phyloP scores from a whole-genome alignment of 2,797 vertebrate genomes.

The Menidia menidia region DNA sequence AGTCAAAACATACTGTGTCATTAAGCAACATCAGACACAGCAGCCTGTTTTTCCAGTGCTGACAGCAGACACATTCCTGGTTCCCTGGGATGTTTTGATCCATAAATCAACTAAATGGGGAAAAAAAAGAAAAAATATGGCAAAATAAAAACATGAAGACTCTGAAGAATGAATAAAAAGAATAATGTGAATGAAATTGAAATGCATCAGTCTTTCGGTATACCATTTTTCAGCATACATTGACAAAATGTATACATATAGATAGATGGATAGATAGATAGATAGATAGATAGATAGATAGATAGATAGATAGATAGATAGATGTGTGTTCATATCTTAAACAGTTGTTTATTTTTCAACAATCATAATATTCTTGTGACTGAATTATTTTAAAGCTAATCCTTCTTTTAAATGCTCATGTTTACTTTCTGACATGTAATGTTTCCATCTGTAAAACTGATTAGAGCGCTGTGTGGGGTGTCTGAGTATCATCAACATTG shows the following conservation, averaged over 20 bases:
- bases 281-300: too few species aligned
- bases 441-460: constrained; percentile 44
- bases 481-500: constrained; percentile 47
- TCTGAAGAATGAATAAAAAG: constrained; percentile 39
- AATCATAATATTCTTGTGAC: constrained; percentile 6
- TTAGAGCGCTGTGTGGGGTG: constrained; percentile 19
- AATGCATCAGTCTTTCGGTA: constrained; percentile 23
- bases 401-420: constrained; percentile 6
- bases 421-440: constrained; percentile 20
- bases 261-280: too few species aligned
- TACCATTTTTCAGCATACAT: neutral
- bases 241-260: neutral
- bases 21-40: constrained; percentile 55
- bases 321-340: neutral
- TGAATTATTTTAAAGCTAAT: constrained; percentile 6
- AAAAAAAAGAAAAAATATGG: constrained; percentile 65
- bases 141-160: constrained; percentile 37
- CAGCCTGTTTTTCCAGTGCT: constrained; percentile 66
- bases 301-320: too few species aligned
- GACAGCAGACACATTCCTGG: constrained; percentile 74
- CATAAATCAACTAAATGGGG: constrained; percentile 79
- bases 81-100: constrained; percentile 72
- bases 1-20: constrained; percentile 66
- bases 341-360: constrained; percentile 5
- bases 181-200: constrained; percentile 39